Evolutionary conservation across 1,140 invertebrate species (phyloP), one percentile per base, ranked within the genome.

Genomic region (Drosophila novamexicana): DNA sequence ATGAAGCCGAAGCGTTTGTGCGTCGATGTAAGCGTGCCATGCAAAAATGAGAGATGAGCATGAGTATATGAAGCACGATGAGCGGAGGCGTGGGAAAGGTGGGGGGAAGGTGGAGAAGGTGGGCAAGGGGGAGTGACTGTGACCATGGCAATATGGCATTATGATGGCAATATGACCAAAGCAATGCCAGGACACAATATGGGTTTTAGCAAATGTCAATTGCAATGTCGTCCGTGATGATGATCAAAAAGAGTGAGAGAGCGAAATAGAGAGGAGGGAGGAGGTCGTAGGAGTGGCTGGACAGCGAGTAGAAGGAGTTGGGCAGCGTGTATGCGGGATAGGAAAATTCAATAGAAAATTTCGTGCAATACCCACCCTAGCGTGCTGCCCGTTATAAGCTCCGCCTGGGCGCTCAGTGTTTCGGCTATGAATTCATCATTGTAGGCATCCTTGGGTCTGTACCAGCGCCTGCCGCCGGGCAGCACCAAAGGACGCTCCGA

Each of bases 351-450:
- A 29, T 29, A 5, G 4, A 29, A 29, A 29, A 29, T 29, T 29
- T 29, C 22, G 22, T 29, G n/a, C 12, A 14, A n/a, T 86, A 88
- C 84, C 92, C 94, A 97, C 96, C 96, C 96, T 85, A 96, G 93
- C 56, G 95, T 94, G 86, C 94, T 95, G 71, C 96, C 96, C 49
- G 95, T 94, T 57, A 97, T 95, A 12, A 97, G 94, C 93, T 97
- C 96, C 7, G 96, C 95, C 84, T 96, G 96, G 12, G 95, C 94
- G 59, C 95, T 94, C 62, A 97, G 92, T 4, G 95, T 95, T 84
- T 96, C 96, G 45, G 95, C 95, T 44, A 97, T 96, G 92, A 95
- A 95, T 72, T 96, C 95, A 65, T 97, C 96, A 77, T 96, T 95
- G 92, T 96, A 96, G 65, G 95, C 96, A 91, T 97, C 96, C 90